phyloP scores from a whole-genome alignment of 2,113 vertebrate genomes.

The Nycticorax nycticorax region DNA sequence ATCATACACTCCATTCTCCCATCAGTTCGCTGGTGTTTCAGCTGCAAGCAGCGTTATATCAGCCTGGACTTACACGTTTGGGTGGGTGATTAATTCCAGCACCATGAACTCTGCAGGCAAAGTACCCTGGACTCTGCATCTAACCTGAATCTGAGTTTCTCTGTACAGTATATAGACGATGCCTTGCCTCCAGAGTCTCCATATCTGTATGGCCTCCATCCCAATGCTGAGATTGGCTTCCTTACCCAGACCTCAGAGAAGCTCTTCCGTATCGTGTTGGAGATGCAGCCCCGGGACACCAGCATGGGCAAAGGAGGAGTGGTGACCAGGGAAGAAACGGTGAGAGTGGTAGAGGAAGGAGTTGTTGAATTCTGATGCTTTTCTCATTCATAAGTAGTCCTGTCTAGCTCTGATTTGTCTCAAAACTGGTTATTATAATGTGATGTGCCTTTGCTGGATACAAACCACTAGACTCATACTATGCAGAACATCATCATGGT shows the following conservation, averaged over 20 bases:
- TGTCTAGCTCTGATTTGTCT: not conserved
- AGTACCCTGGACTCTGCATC: not conserved
- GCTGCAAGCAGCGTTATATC: not conserved
- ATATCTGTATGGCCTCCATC: conserved; percentile 92
- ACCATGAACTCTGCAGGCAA: accelerated
- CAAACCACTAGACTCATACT: not conserved
- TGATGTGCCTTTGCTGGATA: not conserved
- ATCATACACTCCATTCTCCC: not conserved
- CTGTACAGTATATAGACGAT: conserved; percentile 87
- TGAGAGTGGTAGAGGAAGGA: not conserved
- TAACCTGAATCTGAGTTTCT: not conserved
- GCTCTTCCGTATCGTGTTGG: conserved; percentile 86
- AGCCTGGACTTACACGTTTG: not conserved
- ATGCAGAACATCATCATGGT: not conserved
- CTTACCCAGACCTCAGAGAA: conserved; percentile 91
- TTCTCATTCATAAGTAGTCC: not conserved
- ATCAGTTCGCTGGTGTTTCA: not conserved
- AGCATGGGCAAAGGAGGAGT: conserved; percentile 67
- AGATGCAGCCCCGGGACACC: conserved; percentile 88
- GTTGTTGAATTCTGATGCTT: not conserved
- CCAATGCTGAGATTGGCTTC: conserved; percentile 94
- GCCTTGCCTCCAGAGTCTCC: conserved; percentile 88
- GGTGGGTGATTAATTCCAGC: not conserved
- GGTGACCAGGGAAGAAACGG: conserved; percentile 85
- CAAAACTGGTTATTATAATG: not conserved